Evolutionary conservation across 92 coral and sea anemone species (phyloP).

Genomic region (Diadumene lineata): DNA sequence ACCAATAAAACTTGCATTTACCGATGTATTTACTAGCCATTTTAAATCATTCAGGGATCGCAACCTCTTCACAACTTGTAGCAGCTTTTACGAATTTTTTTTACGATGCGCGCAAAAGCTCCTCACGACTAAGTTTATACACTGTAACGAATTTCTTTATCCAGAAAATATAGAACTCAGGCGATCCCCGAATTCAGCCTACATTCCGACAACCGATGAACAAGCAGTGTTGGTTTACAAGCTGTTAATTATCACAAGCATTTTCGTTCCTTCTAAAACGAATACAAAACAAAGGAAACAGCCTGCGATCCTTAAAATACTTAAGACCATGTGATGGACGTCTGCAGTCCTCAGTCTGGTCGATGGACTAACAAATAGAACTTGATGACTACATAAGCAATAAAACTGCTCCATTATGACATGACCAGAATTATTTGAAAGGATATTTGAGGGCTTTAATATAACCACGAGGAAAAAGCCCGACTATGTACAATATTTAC

Average conservation of each 20-base stretch:
- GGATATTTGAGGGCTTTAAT: slow-evolving; percentile 13
- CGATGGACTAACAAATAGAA: background rate
- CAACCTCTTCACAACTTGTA: too few relatives aligned
- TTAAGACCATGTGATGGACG: background rate
- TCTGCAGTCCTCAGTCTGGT: too few relatives aligned
- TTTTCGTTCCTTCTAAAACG: background rate
- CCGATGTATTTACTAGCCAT: too few relatives aligned
- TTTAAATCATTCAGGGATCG: too few relatives aligned
- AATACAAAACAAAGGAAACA: background rate
- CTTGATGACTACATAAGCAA: background rate
- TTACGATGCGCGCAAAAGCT: too few relatives aligned
- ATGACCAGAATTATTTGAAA: slow-evolving; percentile 26
- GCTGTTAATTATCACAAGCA: background rate
- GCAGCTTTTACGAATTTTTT: too few relatives aligned
- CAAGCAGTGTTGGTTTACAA: background rate
- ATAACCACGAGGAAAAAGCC: slow-evolving; percentile 17
- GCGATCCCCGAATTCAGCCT: too few relatives aligned
- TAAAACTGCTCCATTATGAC: slow-evolving; percentile 23
- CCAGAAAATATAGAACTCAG: too few relatives aligned
- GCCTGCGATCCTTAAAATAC: too few relatives aligned
- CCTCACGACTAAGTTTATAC: too few relatives aligned
- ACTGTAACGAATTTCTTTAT: too few relatives aligned
- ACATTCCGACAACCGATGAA: background rate
- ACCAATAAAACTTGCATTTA: too few relatives aligned
- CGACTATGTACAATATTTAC: slow-evolving; percentile 25